These are phyloP conservation scores for Ceriagrion tenellum DNA, from an alignment of 2,888 invertebrate species.

Conservation along the genomic window DNA sequence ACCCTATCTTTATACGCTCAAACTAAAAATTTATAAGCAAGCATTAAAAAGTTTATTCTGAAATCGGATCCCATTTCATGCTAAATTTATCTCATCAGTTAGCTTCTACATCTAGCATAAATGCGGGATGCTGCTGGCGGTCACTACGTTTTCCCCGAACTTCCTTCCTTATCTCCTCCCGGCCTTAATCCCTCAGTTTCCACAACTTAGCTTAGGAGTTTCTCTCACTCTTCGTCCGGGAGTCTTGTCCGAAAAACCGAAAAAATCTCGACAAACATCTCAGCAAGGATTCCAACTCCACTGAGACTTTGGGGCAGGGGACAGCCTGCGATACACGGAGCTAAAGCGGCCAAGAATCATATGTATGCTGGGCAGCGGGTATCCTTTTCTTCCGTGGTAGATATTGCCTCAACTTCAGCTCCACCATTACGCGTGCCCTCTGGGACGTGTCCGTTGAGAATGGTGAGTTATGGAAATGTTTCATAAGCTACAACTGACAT, in stretches of 20 bases:
- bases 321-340: background rate
- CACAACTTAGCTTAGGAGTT: background rate
- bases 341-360: background rate
- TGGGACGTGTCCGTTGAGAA: no score
- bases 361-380: background rate
- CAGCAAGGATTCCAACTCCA: background rate
- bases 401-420: no score
- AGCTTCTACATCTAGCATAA: background rate
- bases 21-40: no score
- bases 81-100: no score
- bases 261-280: background rate
- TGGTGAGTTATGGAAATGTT: no score
- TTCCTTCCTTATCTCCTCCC: background rate
- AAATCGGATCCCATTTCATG: no score
- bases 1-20: no score
- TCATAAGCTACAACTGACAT: no score
- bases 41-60: no score
- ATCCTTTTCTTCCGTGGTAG: no score
- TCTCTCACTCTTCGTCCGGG: background rate
- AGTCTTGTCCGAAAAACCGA: background rate
- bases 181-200: background rate
- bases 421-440: no score
- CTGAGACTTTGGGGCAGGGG: background rate
- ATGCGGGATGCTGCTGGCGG: background rate
- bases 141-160: background rate